Evolutionary conservation across 2,113 vertebrate species (phyloP), one percentile per base, ranked within the genome.

Genomic region (Sterrhoptilus dennistouni): DNA sequence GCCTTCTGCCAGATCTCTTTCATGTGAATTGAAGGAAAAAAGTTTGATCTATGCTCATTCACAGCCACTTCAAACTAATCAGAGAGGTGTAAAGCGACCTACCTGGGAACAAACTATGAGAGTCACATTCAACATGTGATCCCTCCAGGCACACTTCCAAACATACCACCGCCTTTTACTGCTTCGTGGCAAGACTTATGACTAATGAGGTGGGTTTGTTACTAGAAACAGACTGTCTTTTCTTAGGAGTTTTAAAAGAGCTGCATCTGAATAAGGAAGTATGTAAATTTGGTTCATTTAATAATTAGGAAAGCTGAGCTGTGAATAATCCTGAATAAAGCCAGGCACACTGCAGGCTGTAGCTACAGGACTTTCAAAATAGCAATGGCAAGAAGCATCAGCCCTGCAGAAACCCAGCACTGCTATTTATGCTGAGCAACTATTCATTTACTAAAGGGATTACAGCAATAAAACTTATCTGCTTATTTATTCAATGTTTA

Each of bases 151-250:
- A 44, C n/a, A 17, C 50, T 76, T 90, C 66, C 82, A 92, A 90
- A 60, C 40, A 72, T 7, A 75, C 19, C 44, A 61, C 16, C 56
- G 77, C 23, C 28, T 85, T 92, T 80, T 72, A 83, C 50, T 83
- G 78, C 78, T 76, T 85, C 53, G 76, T 79, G 72, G 33, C 36
- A 53, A 83, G 59, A n/a, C 15, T 90, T 72, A 27, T 33, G 45
- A 83, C 81, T 83, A 94, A 94, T 13, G 63, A 83, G 72, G 50
- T 74, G 72, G 29, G n/a, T 91, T 95, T 87, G 53, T 82, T 83
- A 82, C 70, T 82, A 66, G 54, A 86, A 92, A 90, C 33, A 63
- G 31, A 53, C 52, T 38, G 92, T 96, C 10, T 90, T 89, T 83
- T 24, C 0, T 0, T 33, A 42, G 52, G 29, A 83, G 12, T 83